Evolutionary conservation across 2,888 invertebrate genomes (phyloP), one percentile per base, ranked within the genome.

Genomic region (Sepioteuthis lessoniana): DNA sequence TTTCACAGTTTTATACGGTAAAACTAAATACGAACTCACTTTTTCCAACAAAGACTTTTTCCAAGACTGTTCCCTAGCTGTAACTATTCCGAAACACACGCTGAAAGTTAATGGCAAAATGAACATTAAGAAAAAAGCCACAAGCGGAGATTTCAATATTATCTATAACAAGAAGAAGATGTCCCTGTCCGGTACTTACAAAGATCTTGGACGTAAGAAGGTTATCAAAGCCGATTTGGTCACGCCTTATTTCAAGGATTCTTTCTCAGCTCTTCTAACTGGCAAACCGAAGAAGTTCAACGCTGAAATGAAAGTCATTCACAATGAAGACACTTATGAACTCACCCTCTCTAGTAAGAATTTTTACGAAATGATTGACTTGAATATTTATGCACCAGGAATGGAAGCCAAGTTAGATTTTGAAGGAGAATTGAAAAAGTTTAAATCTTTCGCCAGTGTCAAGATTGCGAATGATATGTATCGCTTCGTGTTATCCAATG

Each of bases 211-310:
- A 25, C 92, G 42, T 25, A 92, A 92, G 42, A 92, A 19, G 92
- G 28, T 92, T 31, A 28, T 92, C 28, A 92, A 92, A 42, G 92
- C 28, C 19, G 92, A 92, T 46, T 47, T 92, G 47, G 46, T 25
- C 7, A 42, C 42, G 0, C 92, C 92, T 42, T 46, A 38, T 42
- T 92, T 92, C 7, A 92, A 92, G n/a, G 92, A 92, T 92, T 31
- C 42, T n/a, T 16, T 92, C 42, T 31, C 38, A 28, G 46, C 21
- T 92, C 5, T 10, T 0, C 0, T 92, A 13, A 37, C 46, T 28
- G 92, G 92, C 7, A 92, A 92, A 92, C 42, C 47, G 13, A 92
- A 92, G 92, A 92, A 92, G 92, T 92, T 92, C 42, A 92, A 92
- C 28, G 46, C 35, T 31, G 28, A 21, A 47, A 28, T 31, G n/a